These are phyloP conservation scores for Catalaphyllia jardinei DNA, from an alignment of 64 coral and sea anemone genomes.

Conservation along the genomic window DNA sequence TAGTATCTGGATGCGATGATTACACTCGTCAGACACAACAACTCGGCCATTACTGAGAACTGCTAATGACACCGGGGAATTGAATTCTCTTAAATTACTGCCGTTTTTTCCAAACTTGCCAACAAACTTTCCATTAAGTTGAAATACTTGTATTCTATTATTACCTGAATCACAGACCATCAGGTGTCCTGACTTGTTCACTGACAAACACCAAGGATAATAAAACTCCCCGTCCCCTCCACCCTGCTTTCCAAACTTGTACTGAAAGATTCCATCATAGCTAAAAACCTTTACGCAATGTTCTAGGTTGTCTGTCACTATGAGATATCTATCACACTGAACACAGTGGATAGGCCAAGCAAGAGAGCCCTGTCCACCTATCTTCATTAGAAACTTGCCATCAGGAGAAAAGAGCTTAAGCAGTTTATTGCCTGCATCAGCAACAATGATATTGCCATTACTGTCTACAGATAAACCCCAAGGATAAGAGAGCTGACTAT, in stretches of 20 bases:
- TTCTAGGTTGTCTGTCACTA: not conserved
- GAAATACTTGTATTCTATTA: slow-evolving; percentile 72
- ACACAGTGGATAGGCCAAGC: not conserved
- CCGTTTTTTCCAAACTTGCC: slow-evolving; percentile 70
- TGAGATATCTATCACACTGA: no score
- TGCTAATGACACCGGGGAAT: not conserved
- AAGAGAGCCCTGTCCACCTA: not conserved
- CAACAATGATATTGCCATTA: not conserved
- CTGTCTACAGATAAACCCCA: not conserved
- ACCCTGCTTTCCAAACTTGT: slow-evolving; percentile 54
- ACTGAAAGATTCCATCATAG: slow-evolving; percentile 54
- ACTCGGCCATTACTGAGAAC: not conserved
- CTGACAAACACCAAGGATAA: slow-evolving; percentile 40
- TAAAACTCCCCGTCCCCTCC: slow-evolving; percentile 21
- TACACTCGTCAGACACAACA: not conserved
- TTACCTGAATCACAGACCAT: slow-evolving; percentile 68
- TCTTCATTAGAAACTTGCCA: not conserved
- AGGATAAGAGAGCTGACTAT: not conserved
- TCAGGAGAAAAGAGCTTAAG: not conserved
- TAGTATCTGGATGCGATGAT: not conserved
- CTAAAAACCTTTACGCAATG: slow-evolving; percentile 53
- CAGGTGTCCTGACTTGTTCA: slow-evolving; percentile 38
- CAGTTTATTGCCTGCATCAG: not conserved
- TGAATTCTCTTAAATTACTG: slow-evolving; percentile 49
- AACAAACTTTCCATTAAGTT: slow-evolving; percentile 48